Base-by-base conservation (phyloP, 2,888 invertebrate species). In the Pseudanteris insignis region DNA sequence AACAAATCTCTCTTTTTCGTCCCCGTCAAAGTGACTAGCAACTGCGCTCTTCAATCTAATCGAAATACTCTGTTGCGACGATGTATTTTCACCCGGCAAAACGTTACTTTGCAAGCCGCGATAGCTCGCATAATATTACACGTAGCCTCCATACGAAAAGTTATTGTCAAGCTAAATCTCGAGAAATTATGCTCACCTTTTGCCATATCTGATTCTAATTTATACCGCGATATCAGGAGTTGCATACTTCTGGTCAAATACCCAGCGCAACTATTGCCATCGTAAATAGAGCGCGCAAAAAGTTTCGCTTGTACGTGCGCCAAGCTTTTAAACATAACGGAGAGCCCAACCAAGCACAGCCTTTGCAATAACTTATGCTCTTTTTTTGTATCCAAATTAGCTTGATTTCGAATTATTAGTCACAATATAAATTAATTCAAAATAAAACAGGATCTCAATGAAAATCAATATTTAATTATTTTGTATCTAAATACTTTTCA, bases 131-230 rank as follows among this genome's bases (percentile, higher is more conserved):
- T 50, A 50, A 55, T 55, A 50, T 46, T 55, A 46, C 50, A 50
- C 54, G 44, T 46, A 34, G 10, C 8, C 11, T 29, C 48, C 54
- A 50, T 60, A 54, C 48, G 43, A 54, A 61, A 61, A 61, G 61
- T 54, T 55, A 61, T 61, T 61, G 61, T 61, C 54, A 61, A 54
- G 30, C 54, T 61, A 61, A 61, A 61, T 61, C 61, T 61, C 48
- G 11, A 38, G 48, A 44, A 61, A 61, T 61, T 61, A 50, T 41
- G 28, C 48, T 8, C 41, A 33, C 38, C 30, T 48, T 53, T 54
- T 37, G 37, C 60, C 11, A 29, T 61, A 61, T 54, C 60, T 48
- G 60, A 61, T 61, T 25, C 41, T 13, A 43, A 44, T 54, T 32
- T 53, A 54, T 47, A 53, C 11, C 24, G 41, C 51, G 47, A 25